Percentiles rank a stretch among this genome's conserved stretches.
phyloP scores from a whole-genome alignment of 2,888 invertebrate species.

The Crossocerus cetratus region DNA sequence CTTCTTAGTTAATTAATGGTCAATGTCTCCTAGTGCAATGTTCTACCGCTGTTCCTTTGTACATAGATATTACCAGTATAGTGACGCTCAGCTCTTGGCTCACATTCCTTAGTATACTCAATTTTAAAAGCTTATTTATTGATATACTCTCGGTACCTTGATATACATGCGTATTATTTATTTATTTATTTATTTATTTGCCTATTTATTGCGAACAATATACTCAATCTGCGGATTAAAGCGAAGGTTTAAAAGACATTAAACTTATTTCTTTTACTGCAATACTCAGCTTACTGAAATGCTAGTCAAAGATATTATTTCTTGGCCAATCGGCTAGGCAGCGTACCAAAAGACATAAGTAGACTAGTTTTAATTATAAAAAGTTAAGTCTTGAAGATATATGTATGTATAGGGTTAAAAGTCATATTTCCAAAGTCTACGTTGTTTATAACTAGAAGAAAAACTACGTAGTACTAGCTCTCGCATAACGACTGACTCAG shows the following conservation, averaged over 20 bases:
- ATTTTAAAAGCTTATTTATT: too few relatives aligned
- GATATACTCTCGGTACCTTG: too few relatives aligned
- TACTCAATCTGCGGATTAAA: conserved; percentile 4
- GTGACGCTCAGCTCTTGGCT: too few relatives aligned
- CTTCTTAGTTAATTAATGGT: conserved; percentile 54
- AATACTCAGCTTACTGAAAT: conserved; percentile 54
- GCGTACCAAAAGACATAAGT: conserved; percentile 63
- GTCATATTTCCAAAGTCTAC: conserved; percentile 61
- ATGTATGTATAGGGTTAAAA: conserved; percentile 61
- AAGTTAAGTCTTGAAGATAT: conserved; percentile 61
- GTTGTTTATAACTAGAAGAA: conserved; percentile 59
- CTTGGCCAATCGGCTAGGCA: conserved; percentile 53
- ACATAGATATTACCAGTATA: conserved; percentile 48
- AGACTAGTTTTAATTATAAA: conserved; percentile 56
- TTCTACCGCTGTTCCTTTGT: conserved; percentile 60
- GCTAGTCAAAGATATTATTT: conserved; percentile 59
- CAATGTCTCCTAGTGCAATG: conserved; percentile 68
- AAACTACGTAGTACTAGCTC: conserved; percentile 50
- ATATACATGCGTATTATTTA: not conserved
- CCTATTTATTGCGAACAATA: not conserved
- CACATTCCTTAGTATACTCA: too few relatives aligned
- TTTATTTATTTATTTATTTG: conserved; percentile 17
- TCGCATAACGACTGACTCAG: conserved; percentile 50
- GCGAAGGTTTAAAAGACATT: conserved; percentile 27
- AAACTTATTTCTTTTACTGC: conserved; percentile 44